These are phyloP conservation scores for Boloria euphrosyne DNA, from an alignment of 2,888 invertebrate genomes.

Conservation along the genomic window DNA sequence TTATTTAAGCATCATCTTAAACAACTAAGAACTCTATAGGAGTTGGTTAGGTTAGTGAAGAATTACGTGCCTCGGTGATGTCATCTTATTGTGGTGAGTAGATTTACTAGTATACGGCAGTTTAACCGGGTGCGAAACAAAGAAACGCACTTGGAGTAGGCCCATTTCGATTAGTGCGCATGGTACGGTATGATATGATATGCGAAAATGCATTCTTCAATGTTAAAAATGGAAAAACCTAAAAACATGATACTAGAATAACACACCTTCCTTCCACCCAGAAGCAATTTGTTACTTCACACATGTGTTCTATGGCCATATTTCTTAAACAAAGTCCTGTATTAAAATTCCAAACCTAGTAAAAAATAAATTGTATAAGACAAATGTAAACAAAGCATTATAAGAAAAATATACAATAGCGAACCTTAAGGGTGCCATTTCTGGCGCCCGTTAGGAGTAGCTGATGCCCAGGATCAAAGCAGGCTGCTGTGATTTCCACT, in stretches of 20 bases:
- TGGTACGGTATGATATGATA: too few species aligned
- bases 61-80: too few species aligned
- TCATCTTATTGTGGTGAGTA: too few species aligned
- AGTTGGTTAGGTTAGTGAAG: too few species aligned
- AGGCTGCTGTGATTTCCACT: conserved; percentile 89
- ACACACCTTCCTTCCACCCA: conserved; percentile 82
- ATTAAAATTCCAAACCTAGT: conserved; percentile 91
- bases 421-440: conserved; percentile 87
- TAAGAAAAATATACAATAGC: neutral
- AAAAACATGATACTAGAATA: neutral
- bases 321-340: conserved; percentile 87
- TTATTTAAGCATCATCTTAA: too few species aligned
- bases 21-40: too few species aligned
- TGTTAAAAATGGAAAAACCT: too few species aligned
- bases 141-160: too few species aligned
- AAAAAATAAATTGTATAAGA: conserved; percentile 2
- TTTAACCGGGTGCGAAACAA: too few species aligned
- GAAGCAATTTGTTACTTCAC: conserved; percentile 82
- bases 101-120: too few species aligned
- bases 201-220: too few species aligned
- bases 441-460: conserved; percentile 89
- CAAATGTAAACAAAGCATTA: neutral
- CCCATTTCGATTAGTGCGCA: too few species aligned
- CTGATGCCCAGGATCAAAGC: conserved; percentile 88
- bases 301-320: conserved; percentile 84